Evolutionary conservation across 1,140 invertebrate species (phyloP).

Genomic region (Zaprionus africanus): DNA sequence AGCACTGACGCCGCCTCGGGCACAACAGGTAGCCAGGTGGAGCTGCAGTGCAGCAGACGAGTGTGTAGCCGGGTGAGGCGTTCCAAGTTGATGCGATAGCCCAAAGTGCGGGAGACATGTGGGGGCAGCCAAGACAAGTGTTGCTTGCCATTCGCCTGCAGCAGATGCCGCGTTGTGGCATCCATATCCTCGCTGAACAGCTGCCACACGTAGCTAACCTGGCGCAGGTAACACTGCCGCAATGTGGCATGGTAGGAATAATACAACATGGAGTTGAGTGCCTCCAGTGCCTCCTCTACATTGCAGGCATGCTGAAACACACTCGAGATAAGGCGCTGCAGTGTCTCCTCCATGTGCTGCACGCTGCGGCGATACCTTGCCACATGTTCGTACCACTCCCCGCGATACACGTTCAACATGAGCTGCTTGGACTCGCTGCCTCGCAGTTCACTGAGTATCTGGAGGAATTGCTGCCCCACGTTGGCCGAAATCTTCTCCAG

Average conservation of each 20-base stretch:
- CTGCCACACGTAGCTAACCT: conserved; percentile 88
- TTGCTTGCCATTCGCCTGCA: conserved; percentile 86
- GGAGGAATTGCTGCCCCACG: conserved; percentile 90
- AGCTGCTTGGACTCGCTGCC: conserved; percentile 85
- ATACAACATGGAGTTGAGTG: conserved; percentile 88
- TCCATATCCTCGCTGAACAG: conserved; percentile 92
- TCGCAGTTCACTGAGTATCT: conserved; percentile 87
- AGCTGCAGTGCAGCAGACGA: conserved; percentile 44
- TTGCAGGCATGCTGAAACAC: conserved; percentile 89
- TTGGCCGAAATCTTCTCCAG: conserved; percentile 89
- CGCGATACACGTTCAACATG: conserved; percentile 89
- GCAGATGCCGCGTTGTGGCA: conserved; percentile 88
- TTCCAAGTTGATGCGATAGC: conserved; percentile 69
- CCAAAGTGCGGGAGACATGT: conserved; percentile 86
- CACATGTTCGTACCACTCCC: conserved; percentile 85
- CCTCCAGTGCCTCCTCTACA: conserved; percentile 90
- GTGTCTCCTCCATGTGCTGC: conserved; percentile 88
- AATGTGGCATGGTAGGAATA: conserved; percentile 89
- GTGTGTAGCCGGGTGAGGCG: conserved; percentile 64
- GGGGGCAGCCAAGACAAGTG: conserved; percentile 88
- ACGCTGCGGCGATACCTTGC: conserved; percentile 84
- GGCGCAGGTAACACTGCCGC: conserved; percentile 87
- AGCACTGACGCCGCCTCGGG: conserved; percentile 49
- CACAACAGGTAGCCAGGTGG: conserved; percentile 72
- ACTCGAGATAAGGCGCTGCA: conserved; percentile 89